Conservation (phyloP, 2,888 invertebrate species). For the Stenodema calcarata region DNA sequence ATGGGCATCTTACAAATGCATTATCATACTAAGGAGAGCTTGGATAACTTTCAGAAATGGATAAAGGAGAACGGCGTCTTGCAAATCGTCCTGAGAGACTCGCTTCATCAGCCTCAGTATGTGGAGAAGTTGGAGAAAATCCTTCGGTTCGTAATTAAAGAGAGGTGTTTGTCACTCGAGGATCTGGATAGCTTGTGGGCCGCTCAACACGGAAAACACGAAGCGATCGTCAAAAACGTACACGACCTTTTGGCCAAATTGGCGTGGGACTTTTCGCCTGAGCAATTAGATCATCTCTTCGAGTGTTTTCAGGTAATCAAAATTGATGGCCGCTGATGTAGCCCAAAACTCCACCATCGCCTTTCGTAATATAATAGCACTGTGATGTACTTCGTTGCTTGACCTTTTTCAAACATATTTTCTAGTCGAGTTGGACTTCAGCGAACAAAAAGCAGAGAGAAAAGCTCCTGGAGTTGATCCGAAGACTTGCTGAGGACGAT, state of each 20-base stretch:
- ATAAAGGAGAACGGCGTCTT: conserved; percentile 94
- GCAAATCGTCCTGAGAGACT: conserved; percentile 93
- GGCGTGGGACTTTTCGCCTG: conserved; percentile 97
- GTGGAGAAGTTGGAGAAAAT: conserved; percentile 98
- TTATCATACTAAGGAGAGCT: no score
- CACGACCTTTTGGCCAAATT: conserved; percentile 95
- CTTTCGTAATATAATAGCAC: no score
- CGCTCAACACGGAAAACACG: conserved; percentile 96
- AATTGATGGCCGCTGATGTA: no score
- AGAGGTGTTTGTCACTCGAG: conserved; percentile 83
- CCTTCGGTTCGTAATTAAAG: conserved; percentile 94
- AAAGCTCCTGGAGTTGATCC: conserved; percentile 90
- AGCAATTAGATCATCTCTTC: conserved; percentile 95
- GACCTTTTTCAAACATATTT: conserved; percentile 51
- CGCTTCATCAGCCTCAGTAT: conserved; percentile 96
- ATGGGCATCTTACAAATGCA: no score
- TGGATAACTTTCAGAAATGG: conserved; percentile 74
- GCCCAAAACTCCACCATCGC: no score
- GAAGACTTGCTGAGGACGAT: conserved; percentile 95
- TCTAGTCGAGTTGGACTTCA: conserved; percentile 88
- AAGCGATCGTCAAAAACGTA: conserved; percentile 97
- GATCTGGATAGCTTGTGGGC: conserved; percentile 97
- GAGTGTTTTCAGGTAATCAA: conserved; percentile 86
- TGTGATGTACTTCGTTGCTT: background rate
- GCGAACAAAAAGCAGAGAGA: conserved; percentile 96